Conservation (phyloP, 2,113 vertebrate genomes). For the Pelobates fuscus region DNA sequence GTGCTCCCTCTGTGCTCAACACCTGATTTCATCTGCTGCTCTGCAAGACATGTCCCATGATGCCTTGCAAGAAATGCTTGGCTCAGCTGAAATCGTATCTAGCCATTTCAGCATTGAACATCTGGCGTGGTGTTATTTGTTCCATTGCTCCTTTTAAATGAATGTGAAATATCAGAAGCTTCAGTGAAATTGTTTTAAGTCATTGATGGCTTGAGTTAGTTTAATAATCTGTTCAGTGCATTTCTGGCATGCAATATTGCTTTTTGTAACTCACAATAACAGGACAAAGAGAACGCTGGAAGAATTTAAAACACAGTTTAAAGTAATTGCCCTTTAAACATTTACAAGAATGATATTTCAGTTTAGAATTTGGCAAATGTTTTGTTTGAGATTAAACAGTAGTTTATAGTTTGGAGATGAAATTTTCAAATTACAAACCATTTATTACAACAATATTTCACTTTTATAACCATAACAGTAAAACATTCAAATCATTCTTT, state of each 20-base stretch:
- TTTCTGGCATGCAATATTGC: constrained; percentile 39
- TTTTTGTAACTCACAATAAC: constrained; percentile 49
- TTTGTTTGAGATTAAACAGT: constrained; percentile 9
- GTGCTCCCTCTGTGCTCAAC: constrained; percentile 67
- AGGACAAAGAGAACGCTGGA: constrained; percentile 15
- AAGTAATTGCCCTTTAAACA: constrained; percentile 49
- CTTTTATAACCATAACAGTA: not conserved
- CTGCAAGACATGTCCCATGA: constrained; percentile 65
- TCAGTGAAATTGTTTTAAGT: constrained; percentile 55
- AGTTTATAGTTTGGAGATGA: not conserved
- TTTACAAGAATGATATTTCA: constrained; percentile 42
- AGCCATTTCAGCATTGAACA: constrained; percentile 68
- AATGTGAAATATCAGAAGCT: constrained; percentile 61
- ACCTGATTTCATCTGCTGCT: constrained; percentile 74
- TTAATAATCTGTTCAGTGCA: constrained; percentile 52
- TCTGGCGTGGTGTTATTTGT: constrained; percentile 65
- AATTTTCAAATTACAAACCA: not conserved
- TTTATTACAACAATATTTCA: constrained; percentile 2
- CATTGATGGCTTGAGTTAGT: constrained; percentile 48
- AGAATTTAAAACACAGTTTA: constrained; percentile 52
- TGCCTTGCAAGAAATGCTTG: constrained; percentile 70
- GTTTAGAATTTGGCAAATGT: constrained; percentile 18
- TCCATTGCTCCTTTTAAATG: constrained; percentile 62
- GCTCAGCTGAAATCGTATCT: constrained; percentile 72
- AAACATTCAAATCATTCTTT: not conserved